Percentiles rank a stretch among this genome's conserved stretches.
Evolutionary conservation across 1,140 invertebrate species (phyloP).

Genomic region (Nixonia krombeini): DNA sequence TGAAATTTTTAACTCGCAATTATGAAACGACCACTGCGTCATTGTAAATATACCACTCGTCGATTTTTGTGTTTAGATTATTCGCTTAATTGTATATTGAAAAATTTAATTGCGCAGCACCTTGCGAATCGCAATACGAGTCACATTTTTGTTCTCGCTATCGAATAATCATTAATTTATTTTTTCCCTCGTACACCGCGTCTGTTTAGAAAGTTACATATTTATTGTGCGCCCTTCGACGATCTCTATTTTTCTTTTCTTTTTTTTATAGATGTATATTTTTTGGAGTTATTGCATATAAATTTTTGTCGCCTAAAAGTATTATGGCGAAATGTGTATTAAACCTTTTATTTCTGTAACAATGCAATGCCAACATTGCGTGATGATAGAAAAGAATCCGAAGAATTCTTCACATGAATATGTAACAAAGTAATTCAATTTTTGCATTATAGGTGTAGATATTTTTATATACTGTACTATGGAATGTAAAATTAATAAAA

Average conservation of each 20-base stretch:
- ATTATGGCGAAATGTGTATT: conserved; percentile 23
- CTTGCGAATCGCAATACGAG: conserved; percentile 16
- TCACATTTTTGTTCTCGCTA: conserved; percentile 31
- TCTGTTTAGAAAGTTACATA: no score
- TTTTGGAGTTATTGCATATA: conserved; percentile 33
- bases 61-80: conserved; percentile 17
- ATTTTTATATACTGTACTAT: conserved; percentile 54
- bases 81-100: conserved; percentile 36
- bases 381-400: conserved; percentile 1
- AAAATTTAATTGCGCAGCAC: conserved; percentile 18
- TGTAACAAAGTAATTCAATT: conserved; percentile 55
- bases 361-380: conserved; percentile 22
- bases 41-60: conserved; percentile 33
- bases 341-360: conserved; percentile 34
- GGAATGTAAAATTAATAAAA: conserved; percentile 32
- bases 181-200: no score
- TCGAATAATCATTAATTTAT: conserved; percentile 32
- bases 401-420: conserved; percentile 32
- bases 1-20: not conserved
- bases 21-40: conserved; percentile 1
- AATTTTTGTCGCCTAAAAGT: no score
- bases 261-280: conserved; percentile 11
- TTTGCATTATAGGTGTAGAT: conserved; percentile 53
- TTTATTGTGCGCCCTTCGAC: conserved; percentile 59
- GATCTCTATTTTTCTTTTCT: conserved; percentile 33